Percentiles rank a stretch among this genome's conserved stretches.
Conservation (phyloP, 2,888 invertebrate genomes). For the Drosophila algonquin region DNA sequence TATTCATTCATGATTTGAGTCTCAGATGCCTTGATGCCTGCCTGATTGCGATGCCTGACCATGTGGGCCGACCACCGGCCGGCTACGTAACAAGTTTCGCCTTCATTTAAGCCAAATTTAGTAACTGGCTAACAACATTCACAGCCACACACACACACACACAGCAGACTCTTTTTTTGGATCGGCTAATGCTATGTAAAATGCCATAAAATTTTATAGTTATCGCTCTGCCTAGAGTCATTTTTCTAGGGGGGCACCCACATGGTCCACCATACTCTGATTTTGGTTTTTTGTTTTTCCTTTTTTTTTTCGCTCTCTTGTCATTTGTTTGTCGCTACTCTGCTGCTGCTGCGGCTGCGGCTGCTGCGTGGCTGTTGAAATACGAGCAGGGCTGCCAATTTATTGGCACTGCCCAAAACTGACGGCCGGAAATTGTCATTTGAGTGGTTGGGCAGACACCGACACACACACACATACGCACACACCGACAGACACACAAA, state of each 20-base stretch:
- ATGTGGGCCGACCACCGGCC: constrained; percentile 75
- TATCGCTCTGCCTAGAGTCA: constrained; percentile 56
- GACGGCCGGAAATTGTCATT: constrained; percentile 78
- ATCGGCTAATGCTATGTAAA: constrained; percentile 55
- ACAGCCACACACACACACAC: constrained; percentile 45
- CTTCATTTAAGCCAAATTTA: constrained; percentile 80
- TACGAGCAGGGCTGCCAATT: constrained; percentile 75
- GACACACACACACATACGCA: background rate
- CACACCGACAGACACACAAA: constrained; percentile 2
- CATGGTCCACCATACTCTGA: constrained; percentile 38
- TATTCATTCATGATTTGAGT: constrained; percentile 70
- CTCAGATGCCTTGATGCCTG: constrained; percentile 6
- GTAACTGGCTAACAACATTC: constrained; percentile 73
- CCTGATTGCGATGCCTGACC: constrained; percentile 23
- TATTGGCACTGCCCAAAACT: constrained; percentile 73
- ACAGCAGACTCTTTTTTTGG: constrained; percentile 38
- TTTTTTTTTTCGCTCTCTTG: constrained; percentile 6
- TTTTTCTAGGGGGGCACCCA: constrained; percentile 70
- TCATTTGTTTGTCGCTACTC: constrained; percentile 1
- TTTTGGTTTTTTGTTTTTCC: constrained; percentile 13
- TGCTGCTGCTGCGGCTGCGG: constrained; percentile 6
- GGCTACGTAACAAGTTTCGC: constrained; percentile 80
- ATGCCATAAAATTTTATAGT: constrained; percentile 57
- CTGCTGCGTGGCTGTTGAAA: constrained; percentile 62
- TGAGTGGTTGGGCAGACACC: constrained; percentile 65